A percentile compares a stretch with the other conserved stretches of the same genome.
Evolutionary conservation across 2,888 invertebrate genomes (phyloP).

Genomic region (Agonopterix subpropinquella): DNA sequence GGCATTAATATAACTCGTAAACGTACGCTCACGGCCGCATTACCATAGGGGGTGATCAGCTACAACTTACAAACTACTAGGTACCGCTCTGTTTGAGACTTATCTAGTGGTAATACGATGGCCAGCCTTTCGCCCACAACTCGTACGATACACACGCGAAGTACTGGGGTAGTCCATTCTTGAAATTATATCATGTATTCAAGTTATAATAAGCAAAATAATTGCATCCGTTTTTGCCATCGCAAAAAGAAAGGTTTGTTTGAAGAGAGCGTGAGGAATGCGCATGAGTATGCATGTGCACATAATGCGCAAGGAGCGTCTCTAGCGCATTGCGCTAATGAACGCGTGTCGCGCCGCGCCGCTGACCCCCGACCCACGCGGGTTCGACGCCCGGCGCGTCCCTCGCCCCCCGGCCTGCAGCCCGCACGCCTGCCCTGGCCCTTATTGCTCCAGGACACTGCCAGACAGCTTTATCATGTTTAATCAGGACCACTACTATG

Average conservation of each 20-base stretch:
- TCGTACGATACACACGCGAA: no score
- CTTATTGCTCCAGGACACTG: slow-evolving; percentile 30
- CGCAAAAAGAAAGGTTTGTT: background rate
- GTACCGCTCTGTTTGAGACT: no score
- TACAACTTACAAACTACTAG: no score
- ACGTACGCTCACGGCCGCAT: no score
- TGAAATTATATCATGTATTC: no score
- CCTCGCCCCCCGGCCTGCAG: slow-evolving; percentile 23
- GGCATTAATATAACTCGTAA: background rate
- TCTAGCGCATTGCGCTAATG: slow-evolving; percentile 56
- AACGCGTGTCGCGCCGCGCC: slow-evolving; percentile 60
- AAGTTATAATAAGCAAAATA: no score
- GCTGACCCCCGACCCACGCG: slow-evolving; percentile 73
- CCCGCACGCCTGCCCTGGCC: slow-evolving; percentile 5
- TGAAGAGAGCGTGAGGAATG: background rate
- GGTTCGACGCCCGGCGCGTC: slow-evolving; percentile 56
- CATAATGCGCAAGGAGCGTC: slow-evolving; percentile 20
- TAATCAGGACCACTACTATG: slow-evolving; percentile 40
- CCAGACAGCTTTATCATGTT: slow-evolving; percentile 49
- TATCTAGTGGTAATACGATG: no score
- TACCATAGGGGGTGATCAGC: no score
- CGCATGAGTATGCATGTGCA: slow-evolving; percentile 3
- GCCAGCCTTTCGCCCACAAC: no score
- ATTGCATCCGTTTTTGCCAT: no score
- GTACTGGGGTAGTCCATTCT: no score